Conservation (phyloP, 2,888 invertebrate genomes). For the Andrena hattorfiana region DNA sequence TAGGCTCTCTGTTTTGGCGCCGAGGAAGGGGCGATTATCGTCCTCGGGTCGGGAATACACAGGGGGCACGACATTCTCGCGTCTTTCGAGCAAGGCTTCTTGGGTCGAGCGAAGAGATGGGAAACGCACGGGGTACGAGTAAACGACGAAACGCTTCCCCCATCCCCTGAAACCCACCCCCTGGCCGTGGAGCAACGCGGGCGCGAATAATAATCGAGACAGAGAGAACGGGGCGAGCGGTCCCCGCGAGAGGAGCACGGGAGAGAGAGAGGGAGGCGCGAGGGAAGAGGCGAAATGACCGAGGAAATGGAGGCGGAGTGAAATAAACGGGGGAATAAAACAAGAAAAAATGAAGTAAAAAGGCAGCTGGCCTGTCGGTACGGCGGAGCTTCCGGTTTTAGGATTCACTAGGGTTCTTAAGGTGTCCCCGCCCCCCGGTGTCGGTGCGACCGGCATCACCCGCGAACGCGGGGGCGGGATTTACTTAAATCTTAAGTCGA, state of each 20-base stretch:
- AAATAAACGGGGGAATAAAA: constrained; percentile 56
- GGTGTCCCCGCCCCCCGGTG: constrained; percentile 75
- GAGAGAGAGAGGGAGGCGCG: constrained; percentile 10
- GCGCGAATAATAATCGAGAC: constrained; percentile 5
- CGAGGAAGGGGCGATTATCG: no score
- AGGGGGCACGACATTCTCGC: background rate
- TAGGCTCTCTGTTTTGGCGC: background rate
- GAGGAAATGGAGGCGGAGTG: constrained; percentile 22
- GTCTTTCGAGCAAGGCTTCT: background rate
- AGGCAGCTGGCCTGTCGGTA: constrained; percentile 82
- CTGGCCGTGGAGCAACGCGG: background rate
- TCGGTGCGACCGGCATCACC: constrained; percentile 73
- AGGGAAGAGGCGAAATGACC: constrained; percentile 21
- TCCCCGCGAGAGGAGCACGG: background rate
- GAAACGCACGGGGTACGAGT: background rate
- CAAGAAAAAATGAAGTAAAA: constrained; percentile 59
- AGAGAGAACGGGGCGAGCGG: constrained; percentile 42
- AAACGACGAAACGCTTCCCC: background rate
- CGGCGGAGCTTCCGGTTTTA: constrained; percentile 82
- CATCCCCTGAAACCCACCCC: background rate
- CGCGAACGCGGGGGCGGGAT: constrained; percentile 65
- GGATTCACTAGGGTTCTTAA: constrained; percentile 80
- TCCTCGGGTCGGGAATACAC: no score
- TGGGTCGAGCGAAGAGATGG: background rate
- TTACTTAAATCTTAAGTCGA: constrained; percentile 77